Conservation (phyloP, 53 echinoderm and acorn worm genomes). For the Holothuria scabra region DNA sequence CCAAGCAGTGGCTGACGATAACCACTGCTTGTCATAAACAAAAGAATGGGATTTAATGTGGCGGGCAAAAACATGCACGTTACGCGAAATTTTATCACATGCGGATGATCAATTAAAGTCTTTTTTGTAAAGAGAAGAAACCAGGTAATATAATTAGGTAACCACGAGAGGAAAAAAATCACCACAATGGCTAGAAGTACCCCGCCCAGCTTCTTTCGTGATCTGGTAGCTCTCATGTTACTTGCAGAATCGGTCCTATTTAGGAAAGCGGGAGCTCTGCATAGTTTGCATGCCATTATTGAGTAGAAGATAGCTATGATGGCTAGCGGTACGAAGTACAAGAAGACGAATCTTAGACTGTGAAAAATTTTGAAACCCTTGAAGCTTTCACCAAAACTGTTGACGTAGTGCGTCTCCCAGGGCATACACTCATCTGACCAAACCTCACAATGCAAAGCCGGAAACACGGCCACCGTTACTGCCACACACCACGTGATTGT, state of each 20-base stretch:
- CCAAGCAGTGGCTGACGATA: neutral
- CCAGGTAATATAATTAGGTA: neutral
- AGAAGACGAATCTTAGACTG: neutral
- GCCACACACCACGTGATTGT: too few relatives aligned
- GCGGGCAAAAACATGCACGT: neutral
- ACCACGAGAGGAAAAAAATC: conserved; percentile 6
- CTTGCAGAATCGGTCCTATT: neutral
- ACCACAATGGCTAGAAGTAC: neutral
- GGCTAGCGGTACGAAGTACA: neutral
- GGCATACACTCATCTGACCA: too few relatives aligned
- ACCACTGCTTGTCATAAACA: neutral
- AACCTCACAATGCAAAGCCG: too few relatives aligned
- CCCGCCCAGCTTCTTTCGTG: conserved; percentile 6
- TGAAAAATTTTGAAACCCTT: neutral
- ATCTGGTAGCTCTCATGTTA: neutral
- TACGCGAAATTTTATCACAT: too few relatives aligned
- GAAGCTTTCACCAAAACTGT: too few relatives aligned
- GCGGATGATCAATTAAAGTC: too few relatives aligned
- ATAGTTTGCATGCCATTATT: too few relatives aligned
- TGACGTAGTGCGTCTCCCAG: too few relatives aligned
- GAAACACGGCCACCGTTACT: too few relatives aligned
- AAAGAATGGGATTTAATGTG: neutral
- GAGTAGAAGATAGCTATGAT: neutral
- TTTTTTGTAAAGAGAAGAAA: too few relatives aligned
- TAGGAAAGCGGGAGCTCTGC: neutral